These are phyloP conservation scores for Todiramphus saurophagus DNA, from an alignment of 2,113 vertebrate species.

Conservation along the genomic window DNA sequence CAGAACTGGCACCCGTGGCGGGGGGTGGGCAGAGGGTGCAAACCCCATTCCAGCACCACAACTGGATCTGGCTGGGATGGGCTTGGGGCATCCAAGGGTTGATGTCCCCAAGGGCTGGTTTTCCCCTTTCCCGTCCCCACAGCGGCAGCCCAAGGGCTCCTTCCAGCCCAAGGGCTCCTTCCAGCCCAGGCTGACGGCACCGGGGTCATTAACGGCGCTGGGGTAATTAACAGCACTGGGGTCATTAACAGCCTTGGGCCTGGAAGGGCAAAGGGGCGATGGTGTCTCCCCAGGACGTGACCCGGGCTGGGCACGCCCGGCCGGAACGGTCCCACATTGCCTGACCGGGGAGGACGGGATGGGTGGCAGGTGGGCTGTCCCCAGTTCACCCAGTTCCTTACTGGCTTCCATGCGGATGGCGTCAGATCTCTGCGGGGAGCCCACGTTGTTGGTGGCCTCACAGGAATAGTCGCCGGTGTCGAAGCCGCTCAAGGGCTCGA, in stretches of 20 bases:
- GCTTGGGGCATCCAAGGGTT: neutral
- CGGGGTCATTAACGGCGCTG: neutral
- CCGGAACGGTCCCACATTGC: neutral
- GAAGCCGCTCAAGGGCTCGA: conserved; percentile 76
- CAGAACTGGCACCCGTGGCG: neutral
- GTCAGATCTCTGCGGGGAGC: conserved; percentile 65
- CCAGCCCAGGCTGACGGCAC: neutral
- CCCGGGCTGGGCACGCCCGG: neutral
- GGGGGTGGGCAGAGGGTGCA: neutral
- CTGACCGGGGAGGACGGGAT: no score
- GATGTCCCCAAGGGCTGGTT: neutral
- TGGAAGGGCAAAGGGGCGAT: no score
- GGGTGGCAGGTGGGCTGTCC: accelerated
- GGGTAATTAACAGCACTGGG: neutral
- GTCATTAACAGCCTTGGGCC: no score
- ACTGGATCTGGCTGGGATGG: neutral
- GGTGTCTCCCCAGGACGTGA: neutral
- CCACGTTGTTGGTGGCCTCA: conserved; percentile 81
- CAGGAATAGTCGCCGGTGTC: conserved; percentile 88
- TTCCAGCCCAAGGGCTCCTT: neutral
- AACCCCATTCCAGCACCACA: no score
- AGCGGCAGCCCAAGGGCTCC: neutral
- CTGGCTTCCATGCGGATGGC: conserved; percentile 84
- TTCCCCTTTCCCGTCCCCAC: no score
- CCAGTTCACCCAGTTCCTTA: conserved; percentile 62